These are phyloP conservation scores for Corbicula japonica DNA, from an alignment of 2,888 invertebrate genomes.

Conservation along the genomic window DNA sequence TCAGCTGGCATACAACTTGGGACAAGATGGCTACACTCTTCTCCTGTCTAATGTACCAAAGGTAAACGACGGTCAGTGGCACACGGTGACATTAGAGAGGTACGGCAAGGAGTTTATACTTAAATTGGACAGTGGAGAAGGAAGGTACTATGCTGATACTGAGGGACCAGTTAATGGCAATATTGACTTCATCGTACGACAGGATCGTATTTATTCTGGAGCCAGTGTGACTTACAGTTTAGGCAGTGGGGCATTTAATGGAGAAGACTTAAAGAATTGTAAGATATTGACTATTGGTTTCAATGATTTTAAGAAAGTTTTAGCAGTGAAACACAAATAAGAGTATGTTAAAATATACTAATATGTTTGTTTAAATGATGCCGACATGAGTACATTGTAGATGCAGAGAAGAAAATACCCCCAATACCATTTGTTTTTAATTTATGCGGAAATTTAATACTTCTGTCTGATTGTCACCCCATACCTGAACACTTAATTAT, in stretches of 20 bases:
- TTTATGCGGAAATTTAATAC: too few relatives aligned
- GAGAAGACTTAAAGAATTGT: conserved; percentile 49
- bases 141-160: conserved; percentile 86
- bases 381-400: too few relatives aligned
- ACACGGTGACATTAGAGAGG: conserved; percentile 95
- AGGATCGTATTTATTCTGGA: conserved; percentile 64
- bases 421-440: too few relatives aligned
- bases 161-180: conserved; percentile 87
- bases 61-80: conserved; percentile 99
- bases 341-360: too few relatives aligned
- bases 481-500: too few relatives aligned
- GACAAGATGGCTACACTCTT: conserved; percentile 91
- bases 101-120: conserved; percentile 97
- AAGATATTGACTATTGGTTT: too few relatives aligned
- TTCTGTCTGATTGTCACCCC: too few relatives aligned
- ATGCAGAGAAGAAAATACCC: too few relatives aligned
- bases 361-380: too few relatives aligned
- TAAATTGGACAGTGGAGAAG: conserved; percentile 97
- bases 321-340: too few relatives aligned
- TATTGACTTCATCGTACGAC: conserved; percentile 48
- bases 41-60: conserved; percentile 93
- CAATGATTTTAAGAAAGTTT: too few relatives aligned
- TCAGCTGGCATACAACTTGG: conserved; percentile 96
- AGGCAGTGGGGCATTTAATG: conserved; percentile 3
- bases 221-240: conserved; percentile 57